phyloP scores from a whole-genome alignment of 2,797 vertebrate species.

The Chaetodon trifasciatus region DNA sequence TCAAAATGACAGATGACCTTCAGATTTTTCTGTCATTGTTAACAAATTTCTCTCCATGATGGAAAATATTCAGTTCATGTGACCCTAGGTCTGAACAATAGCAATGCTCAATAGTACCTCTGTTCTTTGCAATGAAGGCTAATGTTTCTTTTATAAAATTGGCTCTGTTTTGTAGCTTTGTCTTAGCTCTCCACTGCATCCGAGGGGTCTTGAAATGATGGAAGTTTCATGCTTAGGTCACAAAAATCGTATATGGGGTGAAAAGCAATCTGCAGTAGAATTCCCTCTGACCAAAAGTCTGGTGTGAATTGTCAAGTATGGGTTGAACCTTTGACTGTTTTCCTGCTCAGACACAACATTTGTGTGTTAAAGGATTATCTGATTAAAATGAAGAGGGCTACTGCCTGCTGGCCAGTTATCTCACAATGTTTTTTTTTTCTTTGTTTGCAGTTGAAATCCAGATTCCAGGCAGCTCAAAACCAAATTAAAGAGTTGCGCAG shows the following conservation, averaged over 20 bases:
- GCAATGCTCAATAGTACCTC: background rate
- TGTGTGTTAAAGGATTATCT: background rate
- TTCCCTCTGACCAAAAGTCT: background rate
- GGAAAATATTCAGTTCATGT: too few species aligned
- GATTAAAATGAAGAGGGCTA: background rate
- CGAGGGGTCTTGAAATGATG: too few species aligned
- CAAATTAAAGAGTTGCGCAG: slow-evolving; percentile 91
- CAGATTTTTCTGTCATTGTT: too few species aligned
- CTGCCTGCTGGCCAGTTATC: background rate
- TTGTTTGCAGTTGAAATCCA: slow-evolving; percentile 88
- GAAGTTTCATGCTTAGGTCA: too few species aligned
- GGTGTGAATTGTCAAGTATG: background rate
- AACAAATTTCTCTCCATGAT: too few species aligned
- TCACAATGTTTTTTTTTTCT: slow-evolving; percentile 42
- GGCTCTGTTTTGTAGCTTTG: too few species aligned
- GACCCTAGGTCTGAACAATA: too few species aligned
- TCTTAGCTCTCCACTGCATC: too few species aligned
- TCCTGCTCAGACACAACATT: background rate
- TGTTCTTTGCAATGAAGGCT: background rate
- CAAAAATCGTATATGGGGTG: too few species aligned
- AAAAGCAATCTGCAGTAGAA: background rate
- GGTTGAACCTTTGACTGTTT: background rate
- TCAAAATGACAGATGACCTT: too few species aligned
- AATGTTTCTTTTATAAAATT: too few species aligned
- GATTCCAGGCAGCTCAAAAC: slow-evolving; percentile 91